phyloP scores from a whole-genome alignment of 2,113 vertebrate genomes.

The Eptesicus fuscus region DNA sequence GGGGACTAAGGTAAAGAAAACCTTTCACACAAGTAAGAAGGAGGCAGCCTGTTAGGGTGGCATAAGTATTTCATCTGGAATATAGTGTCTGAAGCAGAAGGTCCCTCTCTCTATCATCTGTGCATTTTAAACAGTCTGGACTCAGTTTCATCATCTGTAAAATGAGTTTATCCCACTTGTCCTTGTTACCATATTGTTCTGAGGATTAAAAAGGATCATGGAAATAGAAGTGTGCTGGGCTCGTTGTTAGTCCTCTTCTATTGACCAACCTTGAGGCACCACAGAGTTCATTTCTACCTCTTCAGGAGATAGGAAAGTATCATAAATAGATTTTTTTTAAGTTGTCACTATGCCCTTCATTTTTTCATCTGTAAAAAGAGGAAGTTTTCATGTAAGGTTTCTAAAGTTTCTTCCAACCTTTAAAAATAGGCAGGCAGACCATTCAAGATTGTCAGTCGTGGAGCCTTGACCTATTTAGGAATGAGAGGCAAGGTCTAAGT shows the following conservation, averaged over 20 bases:
- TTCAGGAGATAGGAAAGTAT: neutral
- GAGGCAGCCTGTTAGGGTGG: neutral
- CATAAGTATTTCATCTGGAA: neutral
- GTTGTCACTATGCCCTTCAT: neutral
- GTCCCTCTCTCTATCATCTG: neutral
- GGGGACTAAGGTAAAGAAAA: neutral
- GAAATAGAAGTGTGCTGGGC: neutral
- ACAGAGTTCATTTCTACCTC: neutral
- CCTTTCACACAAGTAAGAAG: neutral
- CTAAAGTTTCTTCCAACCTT: neutral
- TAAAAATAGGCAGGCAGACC: neutral
- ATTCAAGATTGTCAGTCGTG: neutral
- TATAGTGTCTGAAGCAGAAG: neutral
- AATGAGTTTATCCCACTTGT: neutral
- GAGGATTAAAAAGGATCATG: neutral
- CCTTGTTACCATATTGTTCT: neutral
- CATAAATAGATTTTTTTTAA: neutral
- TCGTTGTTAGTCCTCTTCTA: neutral
- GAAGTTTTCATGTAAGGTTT: neutral
- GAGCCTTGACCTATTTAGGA: neutral
- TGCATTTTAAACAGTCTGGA: neutral
- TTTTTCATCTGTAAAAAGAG: slow-evolving; percentile 9
- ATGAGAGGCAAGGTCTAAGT: neutral
- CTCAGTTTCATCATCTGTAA: neutral
- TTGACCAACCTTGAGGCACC: neutral